Evolutionary conservation across 2,888 invertebrate genomes (phyloP), one percentile per base, ranked within the genome.

Genomic region (Archaeoteleia sp.): DNA sequence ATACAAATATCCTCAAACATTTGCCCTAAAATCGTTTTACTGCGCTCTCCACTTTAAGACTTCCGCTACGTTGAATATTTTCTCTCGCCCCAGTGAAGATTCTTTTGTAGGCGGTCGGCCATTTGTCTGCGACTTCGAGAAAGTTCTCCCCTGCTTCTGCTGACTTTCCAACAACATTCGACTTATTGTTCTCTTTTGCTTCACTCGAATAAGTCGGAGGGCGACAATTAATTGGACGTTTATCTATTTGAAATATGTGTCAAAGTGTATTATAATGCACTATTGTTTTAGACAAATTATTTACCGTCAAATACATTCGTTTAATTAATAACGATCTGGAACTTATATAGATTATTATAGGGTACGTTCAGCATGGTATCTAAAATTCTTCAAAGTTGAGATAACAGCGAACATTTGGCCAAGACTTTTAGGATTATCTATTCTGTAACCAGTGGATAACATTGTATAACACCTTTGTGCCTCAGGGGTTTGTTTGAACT

Each of bases 31-130:
- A 63, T 67, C 35, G 45, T 48, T 42, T 14, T 14, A 43, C 51
- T 62, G 34, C 55, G 54, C 42, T 42, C 43, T 55, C 39, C 35
- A 35, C 54, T 62, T 53, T 62, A 53, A 49, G 46, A 43, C 62
- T 61, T 57, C 58, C 51, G 30, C 54, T 53, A 46, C 63, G 61
- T 61, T 71, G 61, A 71, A 71, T 68, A 61, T 67, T 68, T 63
- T 53, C 43, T 51, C 32, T 45, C 51, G 63, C 57, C 49, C 58
- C 60, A 67, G 67, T 70, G 66, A 70, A 67, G 51, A 54, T 61
- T 54, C 61, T 54, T 58, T 65, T 42, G 20, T 25, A 43, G 39
- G 54, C 45, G 29, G 48, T 46, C 43, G 40, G 57, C 25, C 39
- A 57, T 57, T 57, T 57, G 39, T 57, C 45, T 45, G 55, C 34